These are phyloP conservation scores for Melanotaenia trifasciata DNA, from an alignment of 2,797 vertebrate genomes.

Conservation along the genomic window DNA sequence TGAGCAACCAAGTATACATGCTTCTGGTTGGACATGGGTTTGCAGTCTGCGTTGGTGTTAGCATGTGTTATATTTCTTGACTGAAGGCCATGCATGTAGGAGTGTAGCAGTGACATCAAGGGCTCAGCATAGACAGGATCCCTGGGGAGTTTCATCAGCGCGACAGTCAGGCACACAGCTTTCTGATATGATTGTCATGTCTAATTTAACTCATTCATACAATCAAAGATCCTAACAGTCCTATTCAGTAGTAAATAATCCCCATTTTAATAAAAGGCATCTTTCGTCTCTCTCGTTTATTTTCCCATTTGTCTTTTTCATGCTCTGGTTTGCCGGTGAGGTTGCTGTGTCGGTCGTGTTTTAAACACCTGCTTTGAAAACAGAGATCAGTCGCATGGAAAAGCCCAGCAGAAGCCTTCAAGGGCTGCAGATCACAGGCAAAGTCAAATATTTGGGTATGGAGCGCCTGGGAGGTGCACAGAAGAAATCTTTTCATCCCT, in stretches of 20 bases:
- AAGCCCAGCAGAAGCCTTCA: constrained; percentile 79
- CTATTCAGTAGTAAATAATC: constrained; percentile 4
- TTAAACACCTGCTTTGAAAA: constrained; percentile 82
- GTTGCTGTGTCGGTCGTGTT: constrained; percentile 61
- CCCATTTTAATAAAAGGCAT: constrained; percentile 2
- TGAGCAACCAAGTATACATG: constrained; percentile 17
- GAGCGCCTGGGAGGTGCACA: constrained; percentile 65
- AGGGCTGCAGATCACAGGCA: constrained; percentile 76
- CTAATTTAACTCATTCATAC: constrained; percentile 56
- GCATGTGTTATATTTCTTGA: constrained; percentile 42
- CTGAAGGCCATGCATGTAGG: constrained; percentile 49
- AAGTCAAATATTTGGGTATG: constrained; percentile 83
- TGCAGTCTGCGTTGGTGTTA: constrained; percentile 34
- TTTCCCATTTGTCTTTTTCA: constrained; percentile 22
- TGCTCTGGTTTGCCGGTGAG: constrained; percentile 44
- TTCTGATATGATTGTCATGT: constrained; percentile 59
- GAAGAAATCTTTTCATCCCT: constrained; percentile 77
- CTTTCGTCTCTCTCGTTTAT: background rate
- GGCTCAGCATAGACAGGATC: constrained; percentile 53
- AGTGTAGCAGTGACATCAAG: constrained; percentile 67
- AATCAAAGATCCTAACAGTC: constrained; percentile 20
- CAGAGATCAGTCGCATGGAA: constrained; percentile 76
- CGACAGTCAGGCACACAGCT: constrained; percentile 36
- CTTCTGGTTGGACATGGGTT: constrained; percentile 44
- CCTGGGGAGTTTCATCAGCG: constrained; percentile 56